Percentiles rank a stretch among this genome's conserved stretches.
phyloP scores from a whole-genome alignment of 2,888 invertebrate species.

The Mermis nigrescens region DNA sequence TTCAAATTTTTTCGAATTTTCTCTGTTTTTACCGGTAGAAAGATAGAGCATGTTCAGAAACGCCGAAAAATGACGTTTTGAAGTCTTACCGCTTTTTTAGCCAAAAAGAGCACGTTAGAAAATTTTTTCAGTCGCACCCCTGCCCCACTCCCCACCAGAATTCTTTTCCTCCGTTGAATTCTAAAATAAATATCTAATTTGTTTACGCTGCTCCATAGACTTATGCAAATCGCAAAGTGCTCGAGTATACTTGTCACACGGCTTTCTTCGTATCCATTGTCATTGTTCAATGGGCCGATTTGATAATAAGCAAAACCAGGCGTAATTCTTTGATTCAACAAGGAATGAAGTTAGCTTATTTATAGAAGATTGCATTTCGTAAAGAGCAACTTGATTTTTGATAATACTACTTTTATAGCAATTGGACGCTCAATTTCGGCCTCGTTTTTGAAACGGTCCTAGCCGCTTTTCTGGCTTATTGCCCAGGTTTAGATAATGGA shows the following conservation, averaged over 20 bases:
- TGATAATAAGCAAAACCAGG: slow-evolving; percentile 40
- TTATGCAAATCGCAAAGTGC: slow-evolving; percentile 10
- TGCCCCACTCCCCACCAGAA: no score
- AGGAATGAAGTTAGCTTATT: not conserved
- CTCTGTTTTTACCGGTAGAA: no score
- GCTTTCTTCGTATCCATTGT: slow-evolving; percentile 40
- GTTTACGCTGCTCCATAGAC: not conserved
- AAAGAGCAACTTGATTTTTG: not conserved
- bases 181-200: no score
- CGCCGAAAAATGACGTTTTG: no score
- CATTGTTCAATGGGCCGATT: slow-evolving; percentile 40
- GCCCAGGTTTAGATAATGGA: slow-evolving; percentile 38
- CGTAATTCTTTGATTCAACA: slow-evolving; percentile 34
- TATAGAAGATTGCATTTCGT: no score
- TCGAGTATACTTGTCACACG: slow-evolving; percentile 40
- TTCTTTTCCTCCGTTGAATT: no score
- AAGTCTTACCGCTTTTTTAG: no score
- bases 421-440: slow-evolving; percentile 11
- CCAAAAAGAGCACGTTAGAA: no score
- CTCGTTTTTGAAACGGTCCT: slow-evolving; percentile 15
- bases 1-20: no score
- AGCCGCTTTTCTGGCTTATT: slow-evolving; percentile 13
- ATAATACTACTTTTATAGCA: slow-evolving; percentile 9
- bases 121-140: no score
- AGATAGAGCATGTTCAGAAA: no score